Base-by-base conservation (phyloP, 2,797 vertebrate species). In the Myotis planiceps region DNA sequence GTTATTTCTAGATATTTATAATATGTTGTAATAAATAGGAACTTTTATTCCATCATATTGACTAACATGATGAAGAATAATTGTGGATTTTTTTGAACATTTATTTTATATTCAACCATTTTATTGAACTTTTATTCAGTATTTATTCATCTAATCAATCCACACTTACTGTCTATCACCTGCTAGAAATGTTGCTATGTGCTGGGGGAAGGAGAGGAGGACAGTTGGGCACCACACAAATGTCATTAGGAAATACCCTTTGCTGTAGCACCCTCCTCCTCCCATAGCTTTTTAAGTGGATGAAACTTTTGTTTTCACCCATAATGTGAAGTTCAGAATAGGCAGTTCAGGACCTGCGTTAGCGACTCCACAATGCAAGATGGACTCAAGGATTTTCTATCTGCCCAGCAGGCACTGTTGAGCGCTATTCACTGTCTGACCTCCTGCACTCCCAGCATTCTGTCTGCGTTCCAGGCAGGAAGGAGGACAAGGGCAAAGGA, bases 1-100 rank as follows among this genome's bases (percentile, higher is more conserved):
- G 85, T 68, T 71, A 66, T 68, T 51, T 94, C 42, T 82, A 89
- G n/a, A 71, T 86, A 83, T 82, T 89, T 87, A 53, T 16, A 32
- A 5, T 79, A 16, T 39, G 3, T 53, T 87, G 7, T 84, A 63
- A 86, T 74, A 86, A 90, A 86, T 4, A 84, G 53, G 23, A 81
- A 85, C 69, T n/a, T 80, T 81, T 58, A 78, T 72, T 49, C 45
- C 42, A 27, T 81, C 15, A 71, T 51, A 71, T 58, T 82, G 51
- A 37, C 37, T 83, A 90, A 84, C 18, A 91, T 14, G 2, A 53
- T 72, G 74, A 65, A 74, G 47, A 37, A 86, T 76, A 86, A 72
- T 19, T 85, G 29, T 87, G 29, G 6, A 63, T 34, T 45, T 60
- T 76, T 34, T 32, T 32, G 19, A 81, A 78, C 9, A 66, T 29